Conservation (phyloP, 1,140 invertebrate genomes). For the Wiebesia pumilae region DNA sequence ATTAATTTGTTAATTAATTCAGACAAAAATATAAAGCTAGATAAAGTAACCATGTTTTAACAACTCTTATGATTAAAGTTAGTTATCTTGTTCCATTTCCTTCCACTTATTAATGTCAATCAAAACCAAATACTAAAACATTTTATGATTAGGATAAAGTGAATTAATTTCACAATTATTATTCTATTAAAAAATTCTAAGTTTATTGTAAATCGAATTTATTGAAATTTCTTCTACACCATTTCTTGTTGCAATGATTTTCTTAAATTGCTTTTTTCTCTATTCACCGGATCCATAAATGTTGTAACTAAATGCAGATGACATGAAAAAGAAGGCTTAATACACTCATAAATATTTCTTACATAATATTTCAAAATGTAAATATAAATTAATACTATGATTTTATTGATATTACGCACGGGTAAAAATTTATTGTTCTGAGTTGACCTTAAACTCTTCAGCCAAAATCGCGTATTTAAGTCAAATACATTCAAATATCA, state of each 20-base stretch:
- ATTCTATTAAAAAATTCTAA: not conserved
- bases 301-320: not conserved
- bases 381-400: not conserved
- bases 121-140: constrained; percentile 2
- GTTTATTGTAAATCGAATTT: not conserved
- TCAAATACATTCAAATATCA: too few relatives aligned
- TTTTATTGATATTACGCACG: not conserved
- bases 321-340: not conserved
- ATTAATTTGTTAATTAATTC: not conserved
- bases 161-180: constrained; percentile 22
- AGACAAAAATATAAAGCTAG: not conserved
- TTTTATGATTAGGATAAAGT: constrained; percentile 14
- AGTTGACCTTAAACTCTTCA: too few relatives aligned
- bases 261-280: not conserved
- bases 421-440: not conserved
- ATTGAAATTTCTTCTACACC: not conserved
- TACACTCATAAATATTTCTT: not conserved
- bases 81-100: constrained; percentile 14
- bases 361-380: not conserved
- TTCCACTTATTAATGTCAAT: constrained; percentile 11
- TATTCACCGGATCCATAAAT: not conserved
- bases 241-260: not conserved
- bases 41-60: constrained; percentile 7
- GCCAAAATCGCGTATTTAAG: too few relatives aligned
- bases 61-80: constrained; percentile 7